Evolutionary conservation across 2,797 vertebrate species (phyloP).

Genomic region (Tenualosa thibaudeaui): DNA sequence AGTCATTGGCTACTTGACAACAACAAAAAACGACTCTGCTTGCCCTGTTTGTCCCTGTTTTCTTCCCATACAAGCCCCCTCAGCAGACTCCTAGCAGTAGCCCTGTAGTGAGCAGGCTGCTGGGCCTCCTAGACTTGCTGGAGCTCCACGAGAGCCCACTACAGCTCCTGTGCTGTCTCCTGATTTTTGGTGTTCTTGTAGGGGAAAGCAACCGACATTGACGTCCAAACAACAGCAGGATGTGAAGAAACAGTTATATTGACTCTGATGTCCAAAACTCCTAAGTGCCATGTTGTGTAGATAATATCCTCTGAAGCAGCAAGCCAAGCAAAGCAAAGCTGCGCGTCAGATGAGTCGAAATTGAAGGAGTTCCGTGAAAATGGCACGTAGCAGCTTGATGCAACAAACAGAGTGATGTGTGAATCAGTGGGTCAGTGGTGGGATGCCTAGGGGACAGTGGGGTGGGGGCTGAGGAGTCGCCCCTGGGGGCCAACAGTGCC

Average conservation of each 20-base stretch:
- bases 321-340: too few species aligned
- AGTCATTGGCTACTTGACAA: background rate
- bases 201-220: too few species aligned
- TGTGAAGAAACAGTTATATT: too few species aligned
- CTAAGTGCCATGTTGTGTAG: too few species aligned
- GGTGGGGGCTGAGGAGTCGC: background rate
- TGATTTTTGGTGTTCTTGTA: too few species aligned
- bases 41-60: background rate
- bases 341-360: too few species aligned
- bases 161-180: background rate
- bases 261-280: too few species aligned
- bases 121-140: background rate
- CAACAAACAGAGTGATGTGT: background rate
- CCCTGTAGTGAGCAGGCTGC: background rate
- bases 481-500: background rate
- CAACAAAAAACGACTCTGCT: background rate
- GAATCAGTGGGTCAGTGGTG: background rate
- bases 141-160: background rate
- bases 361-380: too few species aligned
- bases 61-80: background rate
- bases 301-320: too few species aligned
- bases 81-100: background rate
- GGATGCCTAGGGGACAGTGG: background rate
- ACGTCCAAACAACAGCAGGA: too few species aligned
- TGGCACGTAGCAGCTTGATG: too few species aligned